These are phyloP conservation scores for Oeneis ivallda DNA, from an alignment of 2,888 invertebrate genomes.

Conservation along the genomic window DNA sequence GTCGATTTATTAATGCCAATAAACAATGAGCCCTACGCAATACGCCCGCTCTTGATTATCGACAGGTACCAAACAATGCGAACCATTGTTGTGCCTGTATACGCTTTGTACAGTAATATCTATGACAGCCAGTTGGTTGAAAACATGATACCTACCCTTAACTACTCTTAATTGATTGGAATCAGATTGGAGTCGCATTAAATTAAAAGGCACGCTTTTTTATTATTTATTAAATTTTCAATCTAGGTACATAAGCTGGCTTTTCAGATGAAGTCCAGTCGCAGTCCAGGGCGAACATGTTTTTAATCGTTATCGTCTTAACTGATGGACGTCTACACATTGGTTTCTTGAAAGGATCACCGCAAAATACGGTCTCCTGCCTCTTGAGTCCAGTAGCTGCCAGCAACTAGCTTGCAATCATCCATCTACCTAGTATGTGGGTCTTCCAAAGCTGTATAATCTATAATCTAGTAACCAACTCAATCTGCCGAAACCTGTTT, in stretches of 20 bases:
- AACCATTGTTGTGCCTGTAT: constrained; percentile 9
- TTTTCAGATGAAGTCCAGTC: too few relatives aligned
- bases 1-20: constrained; percentile 66
- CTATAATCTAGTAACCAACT: too few relatives aligned
- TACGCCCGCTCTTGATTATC: constrained; percentile 46
- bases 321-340: too few relatives aligned
- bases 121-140: constrained; percentile 21
- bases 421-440: too few relatives aligned
- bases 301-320: too few relatives aligned
- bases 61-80: constrained; percentile 50
- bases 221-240: background rate
- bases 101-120: constrained; percentile 18
- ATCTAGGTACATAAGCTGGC: background rate
- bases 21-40: constrained; percentile 46
- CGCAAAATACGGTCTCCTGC: too few relatives aligned
- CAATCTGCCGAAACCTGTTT: too few relatives aligned
- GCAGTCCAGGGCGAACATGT: too few relatives aligned
- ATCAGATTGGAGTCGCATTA: background rate
- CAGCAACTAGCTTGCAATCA: too few relatives aligned
- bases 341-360: too few relatives aligned
- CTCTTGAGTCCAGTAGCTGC: too few relatives aligned
- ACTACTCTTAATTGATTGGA: constrained; percentile 14
- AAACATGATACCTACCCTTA: constrained; percentile 12
- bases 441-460: too few relatives aligned
- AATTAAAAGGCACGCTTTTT: background rate